phyloP scores from a whole-genome alignment of 2,113 vertebrate genomes.

The Corythaixoides concolor region DNA sequence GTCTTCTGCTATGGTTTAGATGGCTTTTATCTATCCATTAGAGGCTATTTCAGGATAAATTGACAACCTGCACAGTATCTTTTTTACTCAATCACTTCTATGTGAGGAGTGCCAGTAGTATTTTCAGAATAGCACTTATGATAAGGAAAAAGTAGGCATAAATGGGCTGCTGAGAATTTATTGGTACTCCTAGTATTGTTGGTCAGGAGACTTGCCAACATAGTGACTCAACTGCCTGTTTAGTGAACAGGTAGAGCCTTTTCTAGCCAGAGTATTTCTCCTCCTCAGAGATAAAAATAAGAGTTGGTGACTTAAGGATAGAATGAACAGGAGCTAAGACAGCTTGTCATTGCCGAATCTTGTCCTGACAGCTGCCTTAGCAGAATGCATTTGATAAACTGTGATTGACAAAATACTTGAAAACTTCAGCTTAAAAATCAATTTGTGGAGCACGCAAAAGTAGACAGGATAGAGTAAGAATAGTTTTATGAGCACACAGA shows the following conservation, averaged over 20 bases:
- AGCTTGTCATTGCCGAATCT: conserved; percentile 65
- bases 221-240: conserved; percentile 5
- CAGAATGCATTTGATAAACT: conserved; percentile 73
- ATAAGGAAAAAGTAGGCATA: conserved; percentile 57
- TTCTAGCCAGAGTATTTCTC: conserved; percentile 35
- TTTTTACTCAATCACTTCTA: conserved; percentile 50
- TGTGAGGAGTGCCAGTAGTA: conserved; percentile 30
- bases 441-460: conserved; percentile 42
- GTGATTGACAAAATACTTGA: conserved; percentile 73
- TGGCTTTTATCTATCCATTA: conserved; percentile 32
- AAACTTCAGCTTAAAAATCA: conserved; percentile 61
- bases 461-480: conserved; percentile 54
- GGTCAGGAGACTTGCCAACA: conserved; percentile 38
- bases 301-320: conserved; percentile 35
- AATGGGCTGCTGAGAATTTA: conserved; percentile 62
- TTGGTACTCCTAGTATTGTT: conserved; percentile 34
- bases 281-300: conserved; percentile 58
- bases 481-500: conserved; percentile 23
- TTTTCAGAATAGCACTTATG: conserved; percentile 63
- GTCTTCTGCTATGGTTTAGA: neutral
- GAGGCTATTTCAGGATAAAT: conserved; percentile 57
- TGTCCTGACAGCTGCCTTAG: conserved; percentile 69
- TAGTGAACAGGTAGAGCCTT: conserved; percentile 49
- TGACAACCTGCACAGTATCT: conserved; percentile 45
- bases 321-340: conserved; percentile 57